phyloP scores from a whole-genome alignment of 1,140 invertebrate genomes.

The Habropoda laboriosa region DNA sequence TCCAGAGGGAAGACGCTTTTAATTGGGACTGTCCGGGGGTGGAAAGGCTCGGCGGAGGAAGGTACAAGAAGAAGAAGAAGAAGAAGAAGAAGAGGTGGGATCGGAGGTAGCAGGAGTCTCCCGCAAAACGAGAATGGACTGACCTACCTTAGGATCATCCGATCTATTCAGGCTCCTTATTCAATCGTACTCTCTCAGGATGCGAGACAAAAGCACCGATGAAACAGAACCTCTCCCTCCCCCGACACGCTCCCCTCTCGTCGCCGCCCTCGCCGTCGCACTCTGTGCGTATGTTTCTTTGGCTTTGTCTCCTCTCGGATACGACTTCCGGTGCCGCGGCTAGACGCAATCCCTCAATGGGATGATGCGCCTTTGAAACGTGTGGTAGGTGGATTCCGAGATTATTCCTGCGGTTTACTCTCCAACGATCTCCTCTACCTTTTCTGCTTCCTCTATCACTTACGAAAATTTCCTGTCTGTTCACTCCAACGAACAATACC shows the following conservation, averaged over 20 bases:
- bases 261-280: slow-evolving; percentile 15
- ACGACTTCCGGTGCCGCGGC: slow-evolving; percentile 79
- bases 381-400: slow-evolving; percentile 70
- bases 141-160: slow-evolving; percentile 82
- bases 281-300: slow-evolving; percentile 73
- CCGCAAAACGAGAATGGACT: slow-evolving; percentile 76
- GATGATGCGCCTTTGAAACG: slow-evolving; percentile 79
- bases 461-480: slow-evolving; percentile 56
- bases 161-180: slow-evolving; percentile 80
- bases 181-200: slow-evolving; percentile 79
- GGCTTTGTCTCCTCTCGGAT: slow-evolving; percentile 81
- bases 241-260: slow-evolving; percentile 30
- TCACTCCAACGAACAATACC: slow-evolving; percentile 39
- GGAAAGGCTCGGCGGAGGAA: neutral
- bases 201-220: slow-evolving; percentile 81
- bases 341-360: slow-evolving; percentile 73
- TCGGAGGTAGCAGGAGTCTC: slow-evolving; percentile 62
- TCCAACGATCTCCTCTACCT: slow-evolving; percentile 34
- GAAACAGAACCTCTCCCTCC: slow-evolving; percentile 78
- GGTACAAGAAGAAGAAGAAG: slow-evolving; percentile 41
- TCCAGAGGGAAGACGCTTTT: slow-evolving; percentile 53
- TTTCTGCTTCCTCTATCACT: slow-evolving; percentile 59
- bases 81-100: slow-evolving; percentile 57
- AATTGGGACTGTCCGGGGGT: slow-evolving; percentile 58
- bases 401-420: slow-evolving; percentile 73